phyloP scores from a whole-genome alignment of 2,797 vertebrate species.

The Sarcophilus harrisii region DNA sequence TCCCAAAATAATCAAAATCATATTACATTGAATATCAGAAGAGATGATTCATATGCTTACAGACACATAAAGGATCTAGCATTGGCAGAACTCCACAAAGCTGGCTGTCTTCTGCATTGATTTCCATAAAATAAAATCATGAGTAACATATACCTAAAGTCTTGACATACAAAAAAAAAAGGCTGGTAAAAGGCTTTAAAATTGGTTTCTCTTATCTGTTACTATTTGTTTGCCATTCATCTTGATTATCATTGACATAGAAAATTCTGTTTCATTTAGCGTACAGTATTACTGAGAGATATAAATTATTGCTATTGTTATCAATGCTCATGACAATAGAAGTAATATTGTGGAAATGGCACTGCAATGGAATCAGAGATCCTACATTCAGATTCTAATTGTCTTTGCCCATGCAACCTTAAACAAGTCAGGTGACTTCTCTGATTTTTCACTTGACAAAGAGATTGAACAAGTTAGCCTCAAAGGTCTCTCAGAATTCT shows the following conservation, averaged over 20 bases:
- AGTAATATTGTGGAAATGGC: background rate
- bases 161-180: background rate
- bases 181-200: background rate
- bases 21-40: background rate
- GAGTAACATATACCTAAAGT: background rate
- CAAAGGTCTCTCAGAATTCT: background rate
- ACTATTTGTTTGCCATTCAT: background rate
- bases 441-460: background rate
- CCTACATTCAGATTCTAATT: background rate
- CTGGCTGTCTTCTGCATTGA: background rate
- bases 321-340: background rate
- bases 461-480: background rate
- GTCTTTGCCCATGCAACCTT: background rate
- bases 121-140: background rate
- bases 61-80: background rate
- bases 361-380: background rate
- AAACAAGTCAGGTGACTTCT: background rate
- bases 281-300: background rate
- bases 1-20: background rate
- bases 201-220: background rate
- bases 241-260: background rate
- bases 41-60: background rate
- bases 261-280: background rate
- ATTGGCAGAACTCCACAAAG: background rate
- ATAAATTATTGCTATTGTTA: background rate